Evolutionary conservation across 2,888 invertebrate genomes (phyloP).

Genomic region (Polydrusus tereticollis): DNA sequence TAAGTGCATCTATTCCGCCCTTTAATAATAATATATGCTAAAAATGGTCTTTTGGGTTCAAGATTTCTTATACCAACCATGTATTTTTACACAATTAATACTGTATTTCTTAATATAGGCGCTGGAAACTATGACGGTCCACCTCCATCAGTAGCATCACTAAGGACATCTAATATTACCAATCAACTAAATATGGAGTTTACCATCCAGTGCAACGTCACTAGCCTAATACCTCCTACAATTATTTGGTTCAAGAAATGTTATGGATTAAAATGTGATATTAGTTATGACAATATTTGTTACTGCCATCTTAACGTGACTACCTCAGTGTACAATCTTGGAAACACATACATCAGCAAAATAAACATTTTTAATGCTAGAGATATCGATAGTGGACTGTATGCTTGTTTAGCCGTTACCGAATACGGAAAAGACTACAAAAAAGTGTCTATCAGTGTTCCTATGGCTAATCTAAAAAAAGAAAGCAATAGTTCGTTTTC

Average conservation of each 20-base stretch:
- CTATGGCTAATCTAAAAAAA: conserved; percentile 47
- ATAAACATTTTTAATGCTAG: conserved; percentile 61
- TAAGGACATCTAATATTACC: conserved; percentile 60
- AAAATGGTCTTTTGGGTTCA: too few relatives aligned
- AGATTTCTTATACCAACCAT: not conserved
- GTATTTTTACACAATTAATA: not conserved
- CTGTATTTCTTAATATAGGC: conserved; percentile 52
- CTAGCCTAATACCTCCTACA: conserved; percentile 60
- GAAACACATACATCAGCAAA: conserved; percentile 62
- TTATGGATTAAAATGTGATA: conserved; percentile 59
- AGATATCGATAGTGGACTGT: conserved; percentile 61
- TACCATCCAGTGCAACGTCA: conserved; percentile 63
- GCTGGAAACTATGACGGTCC: conserved; percentile 54
- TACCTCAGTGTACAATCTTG: conserved; percentile 55
- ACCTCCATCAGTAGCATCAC: conserved; percentile 58
- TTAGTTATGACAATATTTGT: conserved; percentile 57
- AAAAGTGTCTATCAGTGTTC: conserved; percentile 59
- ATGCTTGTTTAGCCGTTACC: conserved; percentile 63
- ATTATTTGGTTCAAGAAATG: conserved; percentile 64
- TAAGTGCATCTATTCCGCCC: too few relatives aligned
- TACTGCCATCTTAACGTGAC: conserved; percentile 58
- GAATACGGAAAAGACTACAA: conserved; percentile 60
- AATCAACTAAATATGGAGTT: conserved; percentile 59
- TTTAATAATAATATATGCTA: too few relatives aligned
- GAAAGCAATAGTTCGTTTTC: conserved; percentile 56